Conservation (phyloP, 2,113 vertebrate genomes). For the Brachionichthys hirsutus region DNA sequence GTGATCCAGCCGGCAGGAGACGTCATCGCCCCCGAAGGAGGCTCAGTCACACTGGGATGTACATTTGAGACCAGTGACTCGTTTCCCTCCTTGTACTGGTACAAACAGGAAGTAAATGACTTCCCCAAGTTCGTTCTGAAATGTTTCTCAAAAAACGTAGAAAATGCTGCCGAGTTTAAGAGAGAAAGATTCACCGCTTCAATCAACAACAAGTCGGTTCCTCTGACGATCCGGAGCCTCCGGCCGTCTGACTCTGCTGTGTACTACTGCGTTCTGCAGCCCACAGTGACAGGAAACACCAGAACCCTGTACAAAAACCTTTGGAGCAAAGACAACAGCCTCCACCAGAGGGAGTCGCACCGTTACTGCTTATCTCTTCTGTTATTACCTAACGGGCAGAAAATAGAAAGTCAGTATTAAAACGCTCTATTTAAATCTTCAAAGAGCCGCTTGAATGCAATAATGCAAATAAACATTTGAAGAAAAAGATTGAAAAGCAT, state of each 20-base stretch:
- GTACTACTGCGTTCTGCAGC: conserved; percentile 37
- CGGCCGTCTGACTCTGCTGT: conserved; percentile 23
- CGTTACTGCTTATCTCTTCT: not conserved
- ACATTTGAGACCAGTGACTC: not conserved
- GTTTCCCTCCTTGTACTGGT: not conserved
- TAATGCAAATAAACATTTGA: too few species aligned
- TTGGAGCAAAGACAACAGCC: not conserved
- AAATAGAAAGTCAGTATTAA: too few species aligned
- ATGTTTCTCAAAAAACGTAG: not conserved
- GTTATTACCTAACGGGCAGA: not conserved
- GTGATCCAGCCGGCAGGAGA: not conserved
- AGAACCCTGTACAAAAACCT: conserved; percentile 27
- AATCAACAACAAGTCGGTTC: conserved; percentile 25
- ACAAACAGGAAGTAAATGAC: conserved; percentile 12
- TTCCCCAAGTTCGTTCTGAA: not conserved
- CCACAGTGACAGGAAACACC: conserved; percentile 26
- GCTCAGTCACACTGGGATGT: not conserved
- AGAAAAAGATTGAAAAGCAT: too few species aligned
- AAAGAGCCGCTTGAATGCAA: too few species aligned
- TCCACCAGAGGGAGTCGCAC: not conserved
- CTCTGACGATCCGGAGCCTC: conserved; percentile 30
- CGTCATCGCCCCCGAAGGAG: conserved; percentile 33
- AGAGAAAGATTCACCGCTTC: not conserved
- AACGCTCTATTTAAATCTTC: too few species aligned
- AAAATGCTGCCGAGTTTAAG: not conserved